These are phyloP conservation scores for Rhabdornis inornatus DNA, from an alignment of 2,113 vertebrate species.

Conservation along the genomic window DNA sequence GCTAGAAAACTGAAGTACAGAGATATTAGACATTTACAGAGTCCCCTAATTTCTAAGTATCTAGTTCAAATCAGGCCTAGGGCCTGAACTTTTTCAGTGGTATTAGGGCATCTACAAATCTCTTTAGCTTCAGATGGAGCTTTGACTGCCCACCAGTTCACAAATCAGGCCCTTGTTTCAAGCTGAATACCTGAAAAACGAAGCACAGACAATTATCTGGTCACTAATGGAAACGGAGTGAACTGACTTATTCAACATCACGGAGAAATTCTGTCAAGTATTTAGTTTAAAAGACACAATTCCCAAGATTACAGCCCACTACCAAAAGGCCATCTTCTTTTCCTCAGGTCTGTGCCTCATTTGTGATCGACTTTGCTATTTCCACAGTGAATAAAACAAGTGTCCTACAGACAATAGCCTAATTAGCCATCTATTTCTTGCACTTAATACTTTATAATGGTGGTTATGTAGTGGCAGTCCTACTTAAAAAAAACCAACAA, in stretches of 20 bases:
- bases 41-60: neutral
- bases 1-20: neutral
- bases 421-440: constrained; percentile 56
- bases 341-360: neutral
- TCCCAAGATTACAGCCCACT: neutral
- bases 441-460: neutral
- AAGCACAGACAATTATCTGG: neutral
- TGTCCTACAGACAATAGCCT: constrained; percentile 40
- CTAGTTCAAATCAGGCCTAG: constrained; percentile 13
- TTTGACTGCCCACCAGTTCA: constrained; percentile 11
- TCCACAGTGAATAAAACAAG: constrained; percentile 17
- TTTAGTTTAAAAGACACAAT: neutral
- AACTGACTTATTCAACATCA: neutral
- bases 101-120: neutral
- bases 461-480: neutral
- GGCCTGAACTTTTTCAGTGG: neutral
- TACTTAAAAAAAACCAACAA: neutral
- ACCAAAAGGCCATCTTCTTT: neutral
- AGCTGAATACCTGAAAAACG: constrained; percentile 4
- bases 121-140: neutral
- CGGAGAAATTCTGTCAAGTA: neutral
- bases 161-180: constrained; percentile 12
- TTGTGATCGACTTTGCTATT: constrained; percentile 29
- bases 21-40: neutral
- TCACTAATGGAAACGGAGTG: neutral